Evolutionary conservation across 2,797 vertebrate species (phyloP).

Genomic region (Anableps anableps): DNA sequence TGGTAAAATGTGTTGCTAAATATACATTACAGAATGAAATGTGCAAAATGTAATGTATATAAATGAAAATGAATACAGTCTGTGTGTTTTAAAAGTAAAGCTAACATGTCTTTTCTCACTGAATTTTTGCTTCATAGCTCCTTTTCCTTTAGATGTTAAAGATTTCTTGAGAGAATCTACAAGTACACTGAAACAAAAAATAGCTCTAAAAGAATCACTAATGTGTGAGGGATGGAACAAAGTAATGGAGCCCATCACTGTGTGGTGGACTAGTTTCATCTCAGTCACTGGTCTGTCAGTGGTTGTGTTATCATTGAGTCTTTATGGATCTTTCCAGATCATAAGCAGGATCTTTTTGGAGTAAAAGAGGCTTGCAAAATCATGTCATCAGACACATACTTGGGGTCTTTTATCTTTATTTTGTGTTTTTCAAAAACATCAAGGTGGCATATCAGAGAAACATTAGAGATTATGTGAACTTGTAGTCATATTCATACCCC

Average conservation of each 20-base stretch:
- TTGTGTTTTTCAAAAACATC: constrained; percentile 23
- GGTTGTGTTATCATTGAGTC: constrained; percentile 12
- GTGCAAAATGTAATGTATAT: neutral
- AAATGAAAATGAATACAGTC: neutral
- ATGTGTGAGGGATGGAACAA: constrained; percentile 25
- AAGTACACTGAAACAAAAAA: constrained; percentile 32
- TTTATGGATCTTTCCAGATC: constrained; percentile 14
- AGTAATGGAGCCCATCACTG: constrained; percentile 16
- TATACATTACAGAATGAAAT: neutral
- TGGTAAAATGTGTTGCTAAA: neutral
- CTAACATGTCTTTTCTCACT: neutral
- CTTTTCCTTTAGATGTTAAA: constrained; percentile 5
- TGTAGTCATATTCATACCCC: neutral
- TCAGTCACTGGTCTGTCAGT: constrained; percentile 19
- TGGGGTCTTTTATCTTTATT: constrained; percentile 1
- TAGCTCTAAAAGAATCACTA: constrained; percentile 45
- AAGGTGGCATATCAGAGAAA: constrained; percentile 18
- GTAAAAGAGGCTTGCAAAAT: constrained; percentile 20
- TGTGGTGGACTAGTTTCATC: constrained; percentile 20
- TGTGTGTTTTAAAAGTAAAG: neutral
- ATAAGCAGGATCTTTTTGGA: constrained; percentile 25
- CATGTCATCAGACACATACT: constrained; percentile 14
- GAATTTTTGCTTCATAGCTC: constrained; percentile 2
- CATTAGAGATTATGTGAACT: neutral
- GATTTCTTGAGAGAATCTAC: constrained; percentile 23